Conservation (phyloP, 2,113 vertebrate species). For the Stigmatopora nigra region DNA sequence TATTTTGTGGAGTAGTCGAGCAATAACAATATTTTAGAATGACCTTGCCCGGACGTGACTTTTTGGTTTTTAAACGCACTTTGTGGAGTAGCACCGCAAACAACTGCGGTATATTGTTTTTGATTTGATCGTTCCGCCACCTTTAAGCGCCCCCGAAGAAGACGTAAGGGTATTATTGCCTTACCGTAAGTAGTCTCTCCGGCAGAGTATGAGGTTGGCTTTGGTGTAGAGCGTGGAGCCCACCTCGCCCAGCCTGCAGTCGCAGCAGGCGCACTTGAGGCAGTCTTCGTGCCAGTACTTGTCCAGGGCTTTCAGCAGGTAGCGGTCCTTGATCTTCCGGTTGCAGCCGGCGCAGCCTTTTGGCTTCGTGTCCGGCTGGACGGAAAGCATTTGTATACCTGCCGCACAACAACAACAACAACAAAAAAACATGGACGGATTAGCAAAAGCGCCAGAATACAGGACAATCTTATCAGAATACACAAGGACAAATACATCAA, state of each 20-base stretch:
- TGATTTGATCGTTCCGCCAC: too few species aligned
- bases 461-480: too few species aligned
- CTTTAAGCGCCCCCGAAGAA: too few species aligned
- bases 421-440: too few species aligned
- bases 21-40: too few species aligned
- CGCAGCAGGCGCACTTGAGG: conserved; percentile 96
- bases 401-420: not conserved
- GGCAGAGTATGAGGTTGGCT: conserved; percentile 97
- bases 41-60: too few species aligned
- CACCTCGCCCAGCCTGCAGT: conserved; percentile 95
- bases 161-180: too few species aligned
- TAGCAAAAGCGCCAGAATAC: too few species aligned
- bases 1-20: too few species aligned
- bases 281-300: conserved; percentile 99
- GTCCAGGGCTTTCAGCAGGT: conserved; percentile 95
- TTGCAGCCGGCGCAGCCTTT: conserved; percentile 99
- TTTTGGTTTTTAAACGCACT: too few species aligned
- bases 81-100: too few species aligned
- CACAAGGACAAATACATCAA: not conserved
- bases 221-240: conserved; percentile 98
- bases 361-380: conserved; percentile 99
- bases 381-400: conserved; percentile 99
- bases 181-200: conserved; percentile 96
- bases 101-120: too few species aligned
- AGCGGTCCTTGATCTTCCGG: conserved; percentile 98